Base-by-base conservation (phyloP, 2,888 invertebrate genomes). In the Meiosimyza decipiens region DNA sequence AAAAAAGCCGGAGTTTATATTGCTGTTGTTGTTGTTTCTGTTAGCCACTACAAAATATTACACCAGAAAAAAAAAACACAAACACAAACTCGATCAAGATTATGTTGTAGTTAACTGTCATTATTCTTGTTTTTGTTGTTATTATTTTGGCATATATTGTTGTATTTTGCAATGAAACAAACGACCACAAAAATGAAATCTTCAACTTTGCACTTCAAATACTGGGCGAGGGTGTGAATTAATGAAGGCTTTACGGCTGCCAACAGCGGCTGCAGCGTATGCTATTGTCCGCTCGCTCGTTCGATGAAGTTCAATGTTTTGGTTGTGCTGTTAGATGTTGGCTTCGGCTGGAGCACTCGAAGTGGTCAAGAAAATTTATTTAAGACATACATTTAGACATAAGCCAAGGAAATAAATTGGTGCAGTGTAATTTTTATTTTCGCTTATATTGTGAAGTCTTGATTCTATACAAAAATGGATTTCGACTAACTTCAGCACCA, bases 21-120 rank as follows among this genome's bases (percentile, higher is more conserved):
- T 49, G 64, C n/a, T n/a, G n/a, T 33, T 12, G 49, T 18, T n/a
- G 47, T 15, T 18, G 12, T 54, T 54, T 9, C 13, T 54, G 55
- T 54, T 18, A n/a, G 55, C 55, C 55, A 54, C 16, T 18, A 54
- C n/a, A 54, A 16, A 54, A 40, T 18, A 54, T 54, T 54, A 54
- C 55, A 40, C 40, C 40, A 40, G 40, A 40, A 40, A 40, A 40
- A 40, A 40, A 40, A 40, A 40, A 40, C 1, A 40, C 2, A 40
- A 7, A 6, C 9, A 6, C 40, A 81, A 82, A 82, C 80, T 77
- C 81, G 82, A 82, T 82, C 82, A 82, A 82, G 82, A 82, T 82
- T 81, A 78, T 67, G 65, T 64, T 51, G 65, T 33, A 63, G n/a
- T 62, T 62, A 52, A 64, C 52, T 62, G 50, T 69, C 62, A 40